Base-by-base conservation (phyloP, 2,113 vertebrate species). In the Prunella fulvescens region DNA sequence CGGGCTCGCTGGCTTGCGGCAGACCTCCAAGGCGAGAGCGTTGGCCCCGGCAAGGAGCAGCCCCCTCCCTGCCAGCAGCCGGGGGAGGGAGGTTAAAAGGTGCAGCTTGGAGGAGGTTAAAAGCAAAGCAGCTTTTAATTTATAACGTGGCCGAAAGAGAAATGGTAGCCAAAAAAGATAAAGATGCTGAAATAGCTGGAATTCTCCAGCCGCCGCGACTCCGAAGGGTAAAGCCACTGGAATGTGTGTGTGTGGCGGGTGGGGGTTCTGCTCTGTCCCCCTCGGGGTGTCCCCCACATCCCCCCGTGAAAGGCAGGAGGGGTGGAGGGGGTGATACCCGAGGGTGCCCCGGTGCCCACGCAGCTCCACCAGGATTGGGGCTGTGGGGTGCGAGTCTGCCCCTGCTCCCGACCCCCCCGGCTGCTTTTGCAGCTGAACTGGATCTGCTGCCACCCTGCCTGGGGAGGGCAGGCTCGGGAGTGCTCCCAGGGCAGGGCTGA, bases 101-200 rank as follows among this genome's bases (percentile, higher is more conserved):
- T 95, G 90, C 91, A 92, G 70, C 73, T 96, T 92, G 93, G 92
- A 92, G 71, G 88, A 90, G 88, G 70, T 89, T 96, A 44, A 95
- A 95, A 96, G 94, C 88, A 61, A 96, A 96, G 92, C 91, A 50
- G 81, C 45, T 84, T 81, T 51, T 95, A 93, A 97, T 96, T 96
- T 97, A 96, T 91, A 81, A 92, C n/a, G 90, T 96, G 93, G 94
- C 93, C 94, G 28, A 95, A 58, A 73, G 93, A 95, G 89, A 74
- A 61, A 56, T 88, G 62, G 76, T 86, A 95, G 93, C 91, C 92
- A 89, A 88, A 91, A 92, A 91, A 96, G 95, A 96, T 95, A 97
- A 96, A 96, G 95, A 81, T 93, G 92, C 64, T 89, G 94, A 67
- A 97, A 96, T 96, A 96, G 92, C 83, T 96, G 95, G 96, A 96